These are phyloP conservation scores for Nesometra sesokonis DNA, from an alignment of 35 echinoderm and acorn worm genomes.

Conservation along the genomic window DNA sequence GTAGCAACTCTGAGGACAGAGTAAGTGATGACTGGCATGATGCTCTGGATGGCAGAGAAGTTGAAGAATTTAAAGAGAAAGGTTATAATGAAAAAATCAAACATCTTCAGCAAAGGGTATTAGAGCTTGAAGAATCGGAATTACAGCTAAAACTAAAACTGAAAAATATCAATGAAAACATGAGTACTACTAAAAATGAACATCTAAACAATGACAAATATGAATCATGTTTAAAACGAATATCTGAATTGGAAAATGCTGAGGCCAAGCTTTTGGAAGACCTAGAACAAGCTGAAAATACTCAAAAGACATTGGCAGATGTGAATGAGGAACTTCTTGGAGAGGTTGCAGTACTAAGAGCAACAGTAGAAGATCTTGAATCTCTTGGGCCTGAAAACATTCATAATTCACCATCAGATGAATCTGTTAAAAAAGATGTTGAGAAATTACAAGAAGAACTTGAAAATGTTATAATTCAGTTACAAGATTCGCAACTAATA, in stretches of 20 bases:
- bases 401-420: background rate
- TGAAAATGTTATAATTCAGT: background rate
- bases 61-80: slow-evolving; percentile 8
- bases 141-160: slow-evolving; percentile 5
- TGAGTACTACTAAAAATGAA: background rate
- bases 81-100: slow-evolving; percentile 5
- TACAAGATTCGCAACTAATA: background rate
- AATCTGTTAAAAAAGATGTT: background rate
- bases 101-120: slow-evolving; percentile 16
- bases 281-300: background rate
- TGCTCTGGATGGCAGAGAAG: slow-evolving; percentile 16
- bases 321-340: background rate
- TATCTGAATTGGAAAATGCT: slow-evolving; percentile 3
- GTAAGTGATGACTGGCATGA: slow-evolving; percentile 18
- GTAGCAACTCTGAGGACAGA: background rate
- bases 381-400: background rate
- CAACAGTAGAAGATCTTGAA: background rate
- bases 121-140: slow-evolving; percentile 18
- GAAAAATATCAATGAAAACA: background rate
- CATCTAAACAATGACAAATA: background rate
- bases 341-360: background rate
- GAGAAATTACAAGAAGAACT: slow-evolving; percentile 2
- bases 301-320: background rate
- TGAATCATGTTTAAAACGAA: too few relatives aligned
- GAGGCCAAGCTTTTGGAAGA: background rate